Conservation (phyloP, 2,113 vertebrate species). For the Heterocephalus glaber region DNA sequence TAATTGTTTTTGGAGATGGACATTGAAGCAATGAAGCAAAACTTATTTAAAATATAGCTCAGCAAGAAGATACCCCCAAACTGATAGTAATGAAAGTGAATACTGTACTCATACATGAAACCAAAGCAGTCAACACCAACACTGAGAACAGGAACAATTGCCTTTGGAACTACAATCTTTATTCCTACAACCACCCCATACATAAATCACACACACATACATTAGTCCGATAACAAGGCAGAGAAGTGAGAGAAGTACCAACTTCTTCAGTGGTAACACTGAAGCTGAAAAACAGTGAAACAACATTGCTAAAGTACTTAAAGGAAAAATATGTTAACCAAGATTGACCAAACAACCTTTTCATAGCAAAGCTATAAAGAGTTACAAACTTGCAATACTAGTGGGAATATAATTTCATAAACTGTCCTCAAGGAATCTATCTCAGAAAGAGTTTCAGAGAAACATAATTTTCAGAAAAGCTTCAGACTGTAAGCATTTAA, state of each 20-base stretch:
- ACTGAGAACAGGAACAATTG: neutral
- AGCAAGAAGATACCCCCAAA: neutral
- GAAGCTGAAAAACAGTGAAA: neutral
- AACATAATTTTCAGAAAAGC: neutral
- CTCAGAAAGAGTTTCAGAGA: neutral
- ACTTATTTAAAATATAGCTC: neutral
- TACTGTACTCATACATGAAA: neutral
- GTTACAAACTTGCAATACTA: neutral
- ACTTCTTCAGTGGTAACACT: neutral
- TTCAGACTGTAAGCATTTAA: neutral
- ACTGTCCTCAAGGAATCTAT: neutral
- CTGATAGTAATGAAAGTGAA: neutral
- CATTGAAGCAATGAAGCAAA: neutral
- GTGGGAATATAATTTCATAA: neutral
- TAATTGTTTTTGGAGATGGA: neutral
- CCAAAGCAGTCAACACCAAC: neutral
- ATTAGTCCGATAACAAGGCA: neutral
- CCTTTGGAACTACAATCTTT: neutral
- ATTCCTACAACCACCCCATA: fast-evolving
- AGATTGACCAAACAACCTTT: neutral
- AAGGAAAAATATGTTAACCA: neutral
- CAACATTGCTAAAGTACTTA: neutral
- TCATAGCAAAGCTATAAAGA: neutral
- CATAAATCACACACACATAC: neutral
- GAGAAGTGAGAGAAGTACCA: neutral